Percentiles rank a stretch among this genome's conserved stretches.
phyloP scores from a whole-genome alignment of 2,113 vertebrate species.

The Benitochromis conjunctus region DNA sequence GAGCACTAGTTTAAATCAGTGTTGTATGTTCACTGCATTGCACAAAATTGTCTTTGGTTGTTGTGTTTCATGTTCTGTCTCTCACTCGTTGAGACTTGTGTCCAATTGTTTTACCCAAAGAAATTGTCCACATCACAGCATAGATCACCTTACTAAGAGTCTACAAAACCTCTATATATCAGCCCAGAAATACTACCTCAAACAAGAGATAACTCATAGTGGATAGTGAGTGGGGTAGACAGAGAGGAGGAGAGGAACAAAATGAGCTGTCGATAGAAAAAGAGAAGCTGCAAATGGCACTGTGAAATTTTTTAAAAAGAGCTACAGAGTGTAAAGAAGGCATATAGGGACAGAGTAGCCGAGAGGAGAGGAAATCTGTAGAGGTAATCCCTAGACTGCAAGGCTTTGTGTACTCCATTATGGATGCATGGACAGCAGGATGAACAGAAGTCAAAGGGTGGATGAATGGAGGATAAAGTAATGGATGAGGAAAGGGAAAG shows the following conservation, averaged over 20 bases:
- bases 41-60: not conserved
- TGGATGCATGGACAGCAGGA: not conserved
- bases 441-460: conserved; percentile 34
- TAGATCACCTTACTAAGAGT: conserved; percentile 8
- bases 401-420: conserved; percentile 30
- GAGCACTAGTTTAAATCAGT: not conserved
- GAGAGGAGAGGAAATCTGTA: not conserved
- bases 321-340: not conserved
- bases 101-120: not conserved
- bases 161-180: conserved; percentile 10
- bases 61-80: not conserved
- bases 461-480: conserved; percentile 31
- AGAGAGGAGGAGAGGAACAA: not conserved
- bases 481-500: conserved; percentile 21
- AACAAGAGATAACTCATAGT: conserved; percentile 3
- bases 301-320: not conserved
- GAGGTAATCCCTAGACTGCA: conserved; percentile 39
- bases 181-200: not conserved
- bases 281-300: not conserved
- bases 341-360: not conserved
- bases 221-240: not conserved
- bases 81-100: not conserved
- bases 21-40: not conserved
- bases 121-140: not conserved
- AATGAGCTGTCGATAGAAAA: not conserved